Evolutionary conservation across 2,888 invertebrate genomes (phyloP), one percentile per base, ranked within the genome.

Genomic region (Campoplex nolae): DNA sequence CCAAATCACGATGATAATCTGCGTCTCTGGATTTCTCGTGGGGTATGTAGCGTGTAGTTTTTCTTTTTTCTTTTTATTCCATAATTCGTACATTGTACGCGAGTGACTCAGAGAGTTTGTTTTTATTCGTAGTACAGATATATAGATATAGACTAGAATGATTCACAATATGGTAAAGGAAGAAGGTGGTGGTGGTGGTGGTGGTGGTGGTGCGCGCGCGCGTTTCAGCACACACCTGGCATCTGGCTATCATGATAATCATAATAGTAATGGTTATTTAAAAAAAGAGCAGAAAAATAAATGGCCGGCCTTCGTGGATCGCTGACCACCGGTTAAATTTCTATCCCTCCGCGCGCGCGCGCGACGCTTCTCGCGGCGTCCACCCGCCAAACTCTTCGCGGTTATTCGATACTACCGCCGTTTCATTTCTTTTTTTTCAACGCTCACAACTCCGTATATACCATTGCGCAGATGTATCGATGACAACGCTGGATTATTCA

Each of bases 11-110:
- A 94, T 94, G 95, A 93, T 94, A 89, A 93, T 94, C 90, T 94
- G 93, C 89, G 91, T 94, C 81, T 93, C 94, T 74, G 94, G 94
- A 90, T 94, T 94, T 89, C 89, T 94, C 90, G 93, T 93, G 90
- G 94, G 94, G 94, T 95, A 93, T 83, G 93, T 93, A 67, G 62
- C 32, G 23, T 23, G 65, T 45, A 23, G 71, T 70, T 88, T 81
- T 65, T 9, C 67, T 28, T 28, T 74, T 88, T 84, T 32, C 81
- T 87, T 28, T 28, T 71, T 88, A 84, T 32, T 79, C 86, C 8
- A 62, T 48, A 18, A 45, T 48, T 65, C 23, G 23, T 23, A 23
- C 23, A 23, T 76, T 9, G 23, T 23, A 2, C 32, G 74, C 67
- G 68, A 76, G 81, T 87, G 85, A 87, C 74, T 86, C 85, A 85